Evolutionary conservation across 2,797 vertebrate genomes (phyloP).

Genomic region (Scarus forsteni): DNA sequence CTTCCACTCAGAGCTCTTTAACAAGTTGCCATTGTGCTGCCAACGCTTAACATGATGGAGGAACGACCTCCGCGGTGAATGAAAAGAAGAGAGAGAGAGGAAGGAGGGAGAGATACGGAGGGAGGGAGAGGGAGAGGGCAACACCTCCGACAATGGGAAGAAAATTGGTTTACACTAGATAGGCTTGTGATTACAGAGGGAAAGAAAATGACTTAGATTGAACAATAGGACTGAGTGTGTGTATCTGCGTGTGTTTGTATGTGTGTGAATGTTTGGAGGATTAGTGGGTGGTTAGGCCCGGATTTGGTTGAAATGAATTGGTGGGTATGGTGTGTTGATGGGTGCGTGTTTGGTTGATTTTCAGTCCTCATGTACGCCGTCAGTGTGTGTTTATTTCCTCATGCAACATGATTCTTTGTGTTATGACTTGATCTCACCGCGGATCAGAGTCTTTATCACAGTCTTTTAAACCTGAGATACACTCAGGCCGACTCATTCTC

Average conservation of each 20-base stretch:
- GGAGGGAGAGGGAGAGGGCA: constrained; percentile 77
- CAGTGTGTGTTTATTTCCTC: constrained; percentile 9
- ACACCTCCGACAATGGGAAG: constrained; percentile 80
- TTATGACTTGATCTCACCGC: constrained; percentile 45
- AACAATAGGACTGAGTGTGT: constrained; percentile 71
- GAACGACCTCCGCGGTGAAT: constrained; percentile 75
- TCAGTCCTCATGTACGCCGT: constrained; percentile 42
- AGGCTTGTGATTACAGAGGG: constrained; percentile 81
- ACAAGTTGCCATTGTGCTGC: constrained; percentile 81
- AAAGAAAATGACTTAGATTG: constrained; percentile 80
- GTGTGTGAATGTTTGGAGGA: constrained; percentile 51
- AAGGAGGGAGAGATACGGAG: constrained; percentile 64
- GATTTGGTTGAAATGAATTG: constrained; percentile 73
- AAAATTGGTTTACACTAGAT: constrained; percentile 86
- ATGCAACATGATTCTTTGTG: constrained; percentile 29
- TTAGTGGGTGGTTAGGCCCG: constrained; percentile 73
- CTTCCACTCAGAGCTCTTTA: constrained; percentile 80
- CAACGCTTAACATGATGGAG: constrained; percentile 79
- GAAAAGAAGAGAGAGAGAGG: constrained; percentile 66
- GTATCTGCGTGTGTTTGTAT: constrained; percentile 45
- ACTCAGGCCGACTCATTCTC: not conserved
- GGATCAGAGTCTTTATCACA: constrained; percentile 39
- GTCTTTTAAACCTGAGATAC: constrained; percentile 38
- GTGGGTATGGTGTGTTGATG: constrained; percentile 48
- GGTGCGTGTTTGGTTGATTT: constrained; percentile 54